These are phyloP conservation scores for Gambusia yucatana DNA, from an alignment of 2,797 vertebrate genomes.

Conservation along the genomic window DNA sequence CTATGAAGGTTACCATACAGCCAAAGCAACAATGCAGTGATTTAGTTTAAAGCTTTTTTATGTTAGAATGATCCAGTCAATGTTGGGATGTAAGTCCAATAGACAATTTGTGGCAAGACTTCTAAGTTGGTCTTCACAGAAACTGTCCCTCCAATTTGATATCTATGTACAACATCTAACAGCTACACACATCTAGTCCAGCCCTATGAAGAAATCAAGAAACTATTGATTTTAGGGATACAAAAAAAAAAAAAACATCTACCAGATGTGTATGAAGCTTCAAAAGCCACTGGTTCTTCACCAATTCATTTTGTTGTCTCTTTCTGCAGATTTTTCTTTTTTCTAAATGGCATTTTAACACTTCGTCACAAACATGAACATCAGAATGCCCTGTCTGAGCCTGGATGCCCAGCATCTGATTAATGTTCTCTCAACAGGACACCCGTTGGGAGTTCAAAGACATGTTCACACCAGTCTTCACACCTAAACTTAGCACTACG, in stretches of 20 bases:
- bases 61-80: background rate
- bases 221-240: background rate
- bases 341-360: constrained; percentile 1
- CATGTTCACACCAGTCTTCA: constrained; percentile 16
- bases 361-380: constrained; percentile 9
- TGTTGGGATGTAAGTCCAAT: background rate
- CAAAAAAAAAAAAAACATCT: too few species aligned
- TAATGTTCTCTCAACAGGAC: constrained; percentile 68
- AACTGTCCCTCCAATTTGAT: background rate
- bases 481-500: background rate
- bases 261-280: background rate
- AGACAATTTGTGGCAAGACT: background rate
- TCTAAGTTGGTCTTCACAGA: background rate
- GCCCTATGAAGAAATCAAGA: background rate
- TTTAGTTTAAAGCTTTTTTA: background rate
- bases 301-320: background rate
- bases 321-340: constrained; percentile 4
- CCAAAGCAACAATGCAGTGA: background rate
- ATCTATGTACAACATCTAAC: too few species aligned
- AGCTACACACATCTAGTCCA: too few species aligned
- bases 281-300: background rate
- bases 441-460: constrained; percentile 60
- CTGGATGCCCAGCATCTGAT: constrained; percentile 60
- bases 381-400: constrained; percentile 61
- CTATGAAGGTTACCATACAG: background rate